Evolutionary conservation across 1,140 invertebrate species (phyloP), one percentile per base, ranked within the genome.

Genomic region (Plodia interpunctella): DNA sequence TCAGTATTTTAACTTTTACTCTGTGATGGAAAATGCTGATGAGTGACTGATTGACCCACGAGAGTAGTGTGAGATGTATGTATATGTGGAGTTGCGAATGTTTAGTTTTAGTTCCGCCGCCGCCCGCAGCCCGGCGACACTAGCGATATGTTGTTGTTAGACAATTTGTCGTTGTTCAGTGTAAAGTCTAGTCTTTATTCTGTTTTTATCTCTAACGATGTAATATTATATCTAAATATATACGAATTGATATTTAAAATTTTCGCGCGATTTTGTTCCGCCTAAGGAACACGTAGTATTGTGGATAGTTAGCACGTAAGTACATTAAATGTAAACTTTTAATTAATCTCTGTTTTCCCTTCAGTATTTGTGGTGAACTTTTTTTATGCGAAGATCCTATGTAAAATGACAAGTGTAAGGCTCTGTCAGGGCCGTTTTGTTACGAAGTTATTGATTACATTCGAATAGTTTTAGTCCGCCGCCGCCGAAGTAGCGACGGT

Each of bases 171-270:
- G 79, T 88, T 90, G 78, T 82, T 88, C 88, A 88, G 87, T 90
- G 89, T 90, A 90, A 88, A 88, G 87, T 90, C 89, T 90, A 90
- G 89, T 90, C 89, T 90, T 87, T 86, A 87, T 85, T 66, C 83
- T 87, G 86, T 88, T 88, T 87, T 87, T 74, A 72, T 80, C 76
- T 83, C 73, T 84, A 85, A 84, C 72, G 74, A 82, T 86, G 76
- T 80, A 74, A 73, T 81, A 78, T n/a, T n/a, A 76, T 74, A 72
- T 75, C 73, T 78, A 76, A 78, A 83, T 84, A 83, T 83, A 78
- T 81, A 84, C 76, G 81, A 80, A 85, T 78, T 80, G 81, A 88
- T 88, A 86, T 86, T 86, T 84, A n/a, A 80, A 84, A 80, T 67
- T 80, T 49, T 30, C 65, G 76, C 76, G 81, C 78, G 81, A 74